Evolutionary conservation across 2,888 invertebrate species (phyloP).

Genomic region (Cynaeus angustus): DNA sequence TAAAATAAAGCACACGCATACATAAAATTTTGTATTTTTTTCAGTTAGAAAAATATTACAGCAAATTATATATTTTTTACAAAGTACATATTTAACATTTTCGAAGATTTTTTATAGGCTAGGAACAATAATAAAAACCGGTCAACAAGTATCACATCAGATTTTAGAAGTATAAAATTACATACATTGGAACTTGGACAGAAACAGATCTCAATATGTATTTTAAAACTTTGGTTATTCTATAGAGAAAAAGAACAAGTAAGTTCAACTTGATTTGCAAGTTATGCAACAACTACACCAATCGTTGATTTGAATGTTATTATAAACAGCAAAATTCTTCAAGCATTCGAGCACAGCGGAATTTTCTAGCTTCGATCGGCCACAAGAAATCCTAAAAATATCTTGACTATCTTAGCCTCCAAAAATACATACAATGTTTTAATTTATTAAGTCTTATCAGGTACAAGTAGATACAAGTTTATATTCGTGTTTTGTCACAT

Average conservation of each 20-base stretch:
- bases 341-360: slow-evolving; percentile 3
- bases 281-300: background rate
- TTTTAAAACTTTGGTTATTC: slow-evolving; percentile 11
- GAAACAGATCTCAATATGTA: slow-evolving; percentile 9
- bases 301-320: background rate
- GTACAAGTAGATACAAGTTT: slow-evolving; percentile 28
- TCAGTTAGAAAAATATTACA: slow-evolving; percentile 40
- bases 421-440: background rate
- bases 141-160: slow-evolving; percentile 32
- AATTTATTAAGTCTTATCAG: slow-evolving; percentile 14
- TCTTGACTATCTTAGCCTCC: background rate
- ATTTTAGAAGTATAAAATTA: slow-evolving; percentile 8
- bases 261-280: too few relatives aligned
- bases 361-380: background rate
- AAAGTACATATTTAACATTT: slow-evolving; percentile 20
- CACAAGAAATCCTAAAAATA: too few relatives aligned
- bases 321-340: background rate
- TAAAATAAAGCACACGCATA: background rate
- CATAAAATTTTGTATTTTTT: background rate
- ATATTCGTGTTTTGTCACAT: slow-evolving; percentile 50
- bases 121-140: slow-evolving; percentile 24
- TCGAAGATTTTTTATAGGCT: slow-evolving; percentile 12
- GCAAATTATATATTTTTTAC: slow-evolving; percentile 28
- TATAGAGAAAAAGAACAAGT: background rate
- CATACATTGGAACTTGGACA: slow-evolving; percentile 20